Evolutionary conservation across 37 sponge, comb jelly and placozoan species (phyloP).

Genomic region (Ephydatia muelleri): DNA sequence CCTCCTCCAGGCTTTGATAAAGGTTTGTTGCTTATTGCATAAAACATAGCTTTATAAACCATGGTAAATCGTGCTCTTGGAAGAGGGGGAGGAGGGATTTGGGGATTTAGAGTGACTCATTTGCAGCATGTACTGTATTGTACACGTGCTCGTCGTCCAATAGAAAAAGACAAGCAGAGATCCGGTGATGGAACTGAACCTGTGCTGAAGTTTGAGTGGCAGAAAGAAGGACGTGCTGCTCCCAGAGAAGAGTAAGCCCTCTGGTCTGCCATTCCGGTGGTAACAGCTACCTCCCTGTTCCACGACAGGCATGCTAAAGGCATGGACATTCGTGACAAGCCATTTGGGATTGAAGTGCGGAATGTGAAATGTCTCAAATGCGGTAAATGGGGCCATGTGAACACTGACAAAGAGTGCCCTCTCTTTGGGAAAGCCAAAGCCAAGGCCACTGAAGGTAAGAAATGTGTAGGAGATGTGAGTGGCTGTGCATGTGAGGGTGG

Average conservation of each 20-base stretch:
- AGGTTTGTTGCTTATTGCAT: constrained; percentile 16
- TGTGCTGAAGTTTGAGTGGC: constrained; percentile 90
- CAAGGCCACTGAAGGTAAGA: neutral
- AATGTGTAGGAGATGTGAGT: neutral
- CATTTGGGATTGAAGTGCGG: constrained; percentile 76
- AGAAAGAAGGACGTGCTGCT: constrained; percentile 65
- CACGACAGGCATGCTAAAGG: constrained; percentile 50
- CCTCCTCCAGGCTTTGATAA: constrained; percentile 82
- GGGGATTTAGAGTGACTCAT: no score
- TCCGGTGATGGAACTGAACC: constrained; percentile 6
- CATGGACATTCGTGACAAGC: constrained; percentile 53
- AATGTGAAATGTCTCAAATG: constrained; percentile 94
- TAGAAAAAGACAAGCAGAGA: constrained; percentile 16
- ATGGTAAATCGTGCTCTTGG: no score
- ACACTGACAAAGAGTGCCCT: constrained; percentile 90
- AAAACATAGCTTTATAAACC: no score
- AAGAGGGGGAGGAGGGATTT: no score
- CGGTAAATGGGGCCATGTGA: constrained; percentile 92
- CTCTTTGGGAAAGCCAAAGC: constrained; percentile 72
- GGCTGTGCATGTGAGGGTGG: neutral
- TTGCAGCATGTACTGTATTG: no score
- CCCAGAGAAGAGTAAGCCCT: constrained; percentile 62
- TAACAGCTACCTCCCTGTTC: neutral
- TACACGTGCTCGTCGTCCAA: neutral
- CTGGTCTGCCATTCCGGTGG: neutral